Percentiles rank a stretch among this genome's conserved stretches.
These are phyloP conservation scores for Rotaria magnacalcarata DNA, from an alignment of 2,888 invertebrate genomes.

Conservation along the genomic window DNA sequence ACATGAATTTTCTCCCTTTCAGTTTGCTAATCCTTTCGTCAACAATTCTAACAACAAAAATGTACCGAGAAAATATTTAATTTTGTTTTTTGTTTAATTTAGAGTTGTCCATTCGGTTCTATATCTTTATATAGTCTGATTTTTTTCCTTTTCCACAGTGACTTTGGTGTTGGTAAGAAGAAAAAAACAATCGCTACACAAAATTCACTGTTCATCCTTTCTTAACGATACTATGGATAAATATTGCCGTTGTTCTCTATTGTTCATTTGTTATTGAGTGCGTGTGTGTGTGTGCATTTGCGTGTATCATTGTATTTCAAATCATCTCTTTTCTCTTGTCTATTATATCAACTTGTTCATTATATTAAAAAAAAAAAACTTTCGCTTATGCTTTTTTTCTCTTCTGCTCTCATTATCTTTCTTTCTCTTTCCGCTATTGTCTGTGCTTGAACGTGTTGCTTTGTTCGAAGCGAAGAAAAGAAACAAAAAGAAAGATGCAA, in stretches of 20 bases:
- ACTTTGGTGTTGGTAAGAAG: background rate
- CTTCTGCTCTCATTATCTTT: background rate
- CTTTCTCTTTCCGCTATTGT: background rate
- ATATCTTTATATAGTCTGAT: background rate
- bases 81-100: background rate
- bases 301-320: slow-evolving; percentile 11
- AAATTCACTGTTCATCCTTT: background rate
- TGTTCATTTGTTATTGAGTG: slow-evolving; percentile 15
- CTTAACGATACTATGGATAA: background rate
- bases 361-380: background rate
- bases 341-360: background rate
- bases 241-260: background rate
- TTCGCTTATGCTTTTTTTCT: background rate
- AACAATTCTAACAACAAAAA: too few relatives aligned
- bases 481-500: background rate
- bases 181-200: background rate
- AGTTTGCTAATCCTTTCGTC: too few relatives aligned
- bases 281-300: background rate
- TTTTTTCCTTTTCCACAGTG: background rate
- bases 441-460: background rate
- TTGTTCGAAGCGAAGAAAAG: background rate
- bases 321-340: background rate
- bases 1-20: too few relatives aligned
- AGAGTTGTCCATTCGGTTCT: slow-evolving; percentile 10
- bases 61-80: too few relatives aligned